These are phyloP conservation scores for Penaeus indicus DNA, from an alignment of 1,140 invertebrate species.

Conservation along the genomic window DNA sequence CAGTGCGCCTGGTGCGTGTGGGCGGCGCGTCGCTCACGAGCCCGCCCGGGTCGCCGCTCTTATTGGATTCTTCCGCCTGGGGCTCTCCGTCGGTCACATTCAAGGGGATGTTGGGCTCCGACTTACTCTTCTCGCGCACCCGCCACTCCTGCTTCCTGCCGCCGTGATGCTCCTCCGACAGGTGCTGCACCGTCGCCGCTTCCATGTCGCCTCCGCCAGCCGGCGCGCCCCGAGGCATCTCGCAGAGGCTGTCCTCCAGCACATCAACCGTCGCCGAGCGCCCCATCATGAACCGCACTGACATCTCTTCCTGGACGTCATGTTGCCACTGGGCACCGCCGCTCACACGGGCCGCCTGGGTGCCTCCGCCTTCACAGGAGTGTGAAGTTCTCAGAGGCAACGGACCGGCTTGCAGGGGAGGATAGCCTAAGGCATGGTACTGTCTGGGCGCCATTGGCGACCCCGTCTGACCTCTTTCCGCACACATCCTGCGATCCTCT, in stretches of 20 bases:
- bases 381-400: slow-evolving; percentile 7
- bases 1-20: slow-evolving; percentile 44
- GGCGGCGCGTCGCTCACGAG: slow-evolving; percentile 4
- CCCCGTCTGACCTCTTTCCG: too few relatives aligned
- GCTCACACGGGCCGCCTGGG: background rate
- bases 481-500: too few relatives aligned
- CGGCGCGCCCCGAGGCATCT: background rate
- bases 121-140: slow-evolving; percentile 42
- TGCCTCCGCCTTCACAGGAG: background rate
- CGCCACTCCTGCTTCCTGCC: background rate
- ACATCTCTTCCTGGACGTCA: slow-evolving; percentile 38
- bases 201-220: background rate
- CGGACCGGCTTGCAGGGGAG: slow-evolving; percentile 23
- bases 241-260: slow-evolving; percentile 23
- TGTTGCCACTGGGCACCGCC: slow-evolving; percentile 31
- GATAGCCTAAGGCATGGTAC: slow-evolving; percentile 43
- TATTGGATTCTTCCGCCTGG: slow-evolving; percentile 58
- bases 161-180: background rate
- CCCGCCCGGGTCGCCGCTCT: slow-evolving; percentile 33
- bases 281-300: slow-evolving; percentile 33
- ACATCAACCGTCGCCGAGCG: slow-evolving; percentile 53
- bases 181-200: background rate
- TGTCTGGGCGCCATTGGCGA: background rate
- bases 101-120: slow-evolving; percentile 60
- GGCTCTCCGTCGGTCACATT: slow-evolving; percentile 59